Percentiles rank a stretch among this genome's conserved stretches.
phyloP scores from a whole-genome alignment of 35 echinoderm and acorn worm genomes.

The Apostichopus californicus region DNA sequence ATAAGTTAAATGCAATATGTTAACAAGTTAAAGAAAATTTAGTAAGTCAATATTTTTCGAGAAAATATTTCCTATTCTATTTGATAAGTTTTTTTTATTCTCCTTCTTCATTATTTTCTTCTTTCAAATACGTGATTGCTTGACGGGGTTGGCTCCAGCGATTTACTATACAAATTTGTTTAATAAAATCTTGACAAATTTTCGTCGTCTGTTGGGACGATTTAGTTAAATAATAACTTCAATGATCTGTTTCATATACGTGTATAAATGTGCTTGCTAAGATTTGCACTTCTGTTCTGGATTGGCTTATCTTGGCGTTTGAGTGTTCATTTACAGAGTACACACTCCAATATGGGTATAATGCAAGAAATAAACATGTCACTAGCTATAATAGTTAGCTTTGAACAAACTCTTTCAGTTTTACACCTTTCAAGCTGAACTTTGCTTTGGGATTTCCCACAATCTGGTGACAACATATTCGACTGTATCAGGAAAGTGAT shows the following conservation, averaged over 20 bases:
- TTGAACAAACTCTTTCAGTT: too few relatives aligned
- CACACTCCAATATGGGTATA: too few relatives aligned
- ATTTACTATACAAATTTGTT: constrained; percentile 13
- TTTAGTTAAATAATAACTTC: constrained; percentile 34
- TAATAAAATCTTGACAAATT: not conserved
- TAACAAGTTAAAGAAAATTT: not conserved
- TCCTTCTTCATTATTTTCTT: not conserved
- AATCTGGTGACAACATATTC: too few relatives aligned
- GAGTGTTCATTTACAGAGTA: too few relatives aligned
- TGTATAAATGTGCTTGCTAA: too few relatives aligned
- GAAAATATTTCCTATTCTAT: not conserved
- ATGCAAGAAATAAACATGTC: too few relatives aligned
- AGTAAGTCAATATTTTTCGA: constrained; percentile 8
- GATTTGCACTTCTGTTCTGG: too few relatives aligned
- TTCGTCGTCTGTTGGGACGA: not conserved
- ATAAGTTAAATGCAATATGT: constrained; percentile 1
- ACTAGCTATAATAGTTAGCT: too few relatives aligned
- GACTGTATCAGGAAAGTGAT: too few relatives aligned
- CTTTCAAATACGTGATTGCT: not conserved
- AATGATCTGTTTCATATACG: not conserved
- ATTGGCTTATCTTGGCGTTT: too few relatives aligned
- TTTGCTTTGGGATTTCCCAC: too few relatives aligned
- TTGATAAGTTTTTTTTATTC: not conserved
- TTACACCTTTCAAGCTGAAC: too few relatives aligned
- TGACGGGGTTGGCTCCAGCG: constrained; percentile 7